phyloP scores from a whole-genome alignment of 92 coral and sea anemone genomes.

The Ricordea florida region DNA sequence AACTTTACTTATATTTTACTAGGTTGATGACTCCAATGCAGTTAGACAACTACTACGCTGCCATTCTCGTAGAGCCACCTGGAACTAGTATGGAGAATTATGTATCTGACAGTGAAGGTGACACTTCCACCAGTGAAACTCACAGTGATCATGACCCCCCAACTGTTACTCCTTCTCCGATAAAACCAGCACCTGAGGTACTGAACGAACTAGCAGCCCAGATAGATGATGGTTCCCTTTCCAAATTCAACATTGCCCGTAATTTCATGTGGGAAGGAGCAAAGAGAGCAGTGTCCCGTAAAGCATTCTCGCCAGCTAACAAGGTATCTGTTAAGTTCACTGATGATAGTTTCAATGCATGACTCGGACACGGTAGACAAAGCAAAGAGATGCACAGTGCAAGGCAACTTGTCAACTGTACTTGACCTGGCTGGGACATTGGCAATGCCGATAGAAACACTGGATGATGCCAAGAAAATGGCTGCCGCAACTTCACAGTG shows the following conservation, averaged over 20 bases:
- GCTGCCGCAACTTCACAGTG: constrained; percentile 42
- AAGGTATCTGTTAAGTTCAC: constrained; percentile 75
- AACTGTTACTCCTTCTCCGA: constrained; percentile 23
- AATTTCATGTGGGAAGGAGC: constrained; percentile 78
- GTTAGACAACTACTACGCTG: too few relatives aligned
- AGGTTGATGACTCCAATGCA: too few relatives aligned
- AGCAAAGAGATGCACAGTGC: constrained; percentile 27
- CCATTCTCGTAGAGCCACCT: too few relatives aligned
- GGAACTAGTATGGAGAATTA: too few relatives aligned
- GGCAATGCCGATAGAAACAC: constrained; percentile 49
- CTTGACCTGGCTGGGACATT: constrained; percentile 70
- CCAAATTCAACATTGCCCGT: constrained; percentile 72
- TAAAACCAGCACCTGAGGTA: constrained; percentile 32
- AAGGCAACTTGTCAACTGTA: constrained; percentile 27
- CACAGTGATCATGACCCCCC: constrained; percentile 44
- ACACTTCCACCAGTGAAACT: constrained; percentile 25
- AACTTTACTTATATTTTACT: too few relatives aligned
- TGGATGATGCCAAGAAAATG: constrained; percentile 45
- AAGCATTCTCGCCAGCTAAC: constrained; percentile 65
- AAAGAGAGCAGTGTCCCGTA: constrained; percentile 62
- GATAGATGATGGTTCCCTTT: constrained; percentile 29
- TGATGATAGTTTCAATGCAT: constrained; percentile 39
- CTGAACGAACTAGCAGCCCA: constrained; percentile 63
- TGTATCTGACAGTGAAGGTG: constrained; percentile 36
- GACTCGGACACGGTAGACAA: constrained; percentile 24